Conservation (phyloP, 2,888 invertebrate genomes). For the Dryobotodes eremita region DNA sequence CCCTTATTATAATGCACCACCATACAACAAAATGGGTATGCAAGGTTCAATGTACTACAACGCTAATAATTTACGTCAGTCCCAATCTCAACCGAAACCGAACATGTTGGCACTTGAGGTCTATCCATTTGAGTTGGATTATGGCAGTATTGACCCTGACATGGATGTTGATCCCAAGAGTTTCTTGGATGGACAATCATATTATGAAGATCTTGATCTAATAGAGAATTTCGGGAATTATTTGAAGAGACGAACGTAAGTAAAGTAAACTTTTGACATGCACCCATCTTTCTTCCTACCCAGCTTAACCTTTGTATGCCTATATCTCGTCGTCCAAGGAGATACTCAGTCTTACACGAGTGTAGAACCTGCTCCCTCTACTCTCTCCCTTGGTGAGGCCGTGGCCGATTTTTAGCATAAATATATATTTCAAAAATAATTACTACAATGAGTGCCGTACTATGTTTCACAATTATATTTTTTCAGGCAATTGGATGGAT, state of each 20-base stretch:
- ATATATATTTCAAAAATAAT: background rate
- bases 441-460: background rate
- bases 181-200: conserved; percentile 5
- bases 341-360: background rate
- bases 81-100: background rate
- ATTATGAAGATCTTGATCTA: conserved; percentile 35
- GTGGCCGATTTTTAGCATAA: background rate
- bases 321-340: background rate
- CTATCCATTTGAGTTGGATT: conserved; percentile 18
- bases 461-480: background rate
- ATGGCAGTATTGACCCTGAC: background rate
- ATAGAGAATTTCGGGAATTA: conserved; percentile 48
- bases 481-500: conserved; percentile 24
- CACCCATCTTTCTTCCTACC: background rate
- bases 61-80: background rate
- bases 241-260: conserved; percentile 46
- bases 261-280: background rate
- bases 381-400: background rate
- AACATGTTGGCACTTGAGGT: background rate
- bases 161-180: background rate
- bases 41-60: background rate
- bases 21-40: background rate
- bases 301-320: background rate
- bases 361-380: background rate
- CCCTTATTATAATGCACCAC: background rate